Percentiles rank a stretch among this genome's conserved stretches.
phyloP scores from a whole-genome alignment of 2,888 invertebrate species.

The Lasioglossum zephyrum region DNA sequence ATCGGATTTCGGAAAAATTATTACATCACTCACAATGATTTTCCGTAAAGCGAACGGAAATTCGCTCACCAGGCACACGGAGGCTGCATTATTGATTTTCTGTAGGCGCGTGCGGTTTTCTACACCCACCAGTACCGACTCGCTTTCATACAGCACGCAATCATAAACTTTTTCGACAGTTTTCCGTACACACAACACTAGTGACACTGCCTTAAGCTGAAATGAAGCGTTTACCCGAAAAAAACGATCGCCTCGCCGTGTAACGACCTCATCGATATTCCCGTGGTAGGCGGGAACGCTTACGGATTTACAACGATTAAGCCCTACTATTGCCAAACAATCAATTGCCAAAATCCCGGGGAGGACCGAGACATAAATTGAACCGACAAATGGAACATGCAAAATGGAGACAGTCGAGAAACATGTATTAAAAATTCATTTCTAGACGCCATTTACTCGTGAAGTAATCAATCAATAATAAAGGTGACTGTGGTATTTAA shows the following conservation, averaged over 20 bases:
- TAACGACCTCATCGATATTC: slow-evolving; percentile 3
- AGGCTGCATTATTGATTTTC: slow-evolving; percentile 73
- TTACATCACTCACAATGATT: slow-evolving; percentile 30
- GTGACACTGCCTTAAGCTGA: slow-evolving; percentile 31
- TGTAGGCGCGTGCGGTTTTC: slow-evolving; percentile 74
- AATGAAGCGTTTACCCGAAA: not conserved
- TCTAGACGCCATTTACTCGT: not conserved
- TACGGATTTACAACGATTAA: not conserved
- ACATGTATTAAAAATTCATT: not conserved
- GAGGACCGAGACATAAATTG: not conserved
- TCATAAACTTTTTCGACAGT: slow-evolving; percentile 47
- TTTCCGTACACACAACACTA: slow-evolving; percentile 12
- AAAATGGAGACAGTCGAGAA: not conserved
- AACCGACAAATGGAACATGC: not conserved
- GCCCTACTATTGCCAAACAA: slow-evolving; percentile 1
- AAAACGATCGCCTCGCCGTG: slow-evolving; percentile 17
- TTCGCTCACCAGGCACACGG: slow-evolving; percentile 51
- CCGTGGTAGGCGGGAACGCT: not conserved
- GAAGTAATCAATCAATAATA: not conserved
- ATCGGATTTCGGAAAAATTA: slow-evolving; percentile 14
- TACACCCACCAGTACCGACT: slow-evolving; percentile 58
- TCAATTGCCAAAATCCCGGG: not conserved
- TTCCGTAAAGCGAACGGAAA: slow-evolving; percentile 54
- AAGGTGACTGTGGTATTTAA: not conserved
- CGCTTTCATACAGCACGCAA: slow-evolving; percentile 62